Evolutionary conservation across 2,888 invertebrate genomes (phyloP), one percentile per base, ranked within the genome.

Genomic region (Mimachlamys varia): DNA sequence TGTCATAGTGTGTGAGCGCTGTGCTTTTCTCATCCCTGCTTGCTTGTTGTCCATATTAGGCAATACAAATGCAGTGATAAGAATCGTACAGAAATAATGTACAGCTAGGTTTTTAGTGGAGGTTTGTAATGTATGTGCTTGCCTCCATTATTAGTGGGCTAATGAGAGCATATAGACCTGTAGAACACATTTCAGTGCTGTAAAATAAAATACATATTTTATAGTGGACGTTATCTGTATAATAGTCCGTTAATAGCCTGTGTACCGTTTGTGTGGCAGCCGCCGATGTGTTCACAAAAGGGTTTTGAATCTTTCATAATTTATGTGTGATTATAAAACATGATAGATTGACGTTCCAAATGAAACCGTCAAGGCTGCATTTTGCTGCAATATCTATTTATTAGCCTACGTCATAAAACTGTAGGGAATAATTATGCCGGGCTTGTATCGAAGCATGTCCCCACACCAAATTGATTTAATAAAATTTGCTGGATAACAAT

Each of bases 31-130:
- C 76, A 76, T 19, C 76, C 76, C 2, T 76, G 10, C 19, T 27
- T 15, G 33, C 33, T 76, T 76, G 76, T 76, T 76, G 76, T 27
- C 76, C 76, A 76, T 76, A 76, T 76, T 33, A 76, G 76, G 76
- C 76, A 76, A 76, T 27, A 33, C 76, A 76, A 27, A 76, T 76
- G 76, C 12, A 33, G 12, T 27, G 76, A 76, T 76, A 33, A 76
- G 27, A 33, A 33, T 33, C 76, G 5, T 12, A 76, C 76, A 27
- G 53, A 76, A 58, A 58, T 53, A 22, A 3, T 62, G 17, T 62
- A 62, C 17, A 62, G 22, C n/a, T 62, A 5, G 4, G 44, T 44
- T 44, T 62, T 62, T n/a, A 7, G n/a, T 17, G 3, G 22, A 22
- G 53, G 53, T 17, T 53, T 53, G 19, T 53, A 19, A 53, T 53